Evolutionary conservation across 2,113 vertebrate species (phyloP).

Genomic region (Phalacrocorax aristotelis): DNA sequence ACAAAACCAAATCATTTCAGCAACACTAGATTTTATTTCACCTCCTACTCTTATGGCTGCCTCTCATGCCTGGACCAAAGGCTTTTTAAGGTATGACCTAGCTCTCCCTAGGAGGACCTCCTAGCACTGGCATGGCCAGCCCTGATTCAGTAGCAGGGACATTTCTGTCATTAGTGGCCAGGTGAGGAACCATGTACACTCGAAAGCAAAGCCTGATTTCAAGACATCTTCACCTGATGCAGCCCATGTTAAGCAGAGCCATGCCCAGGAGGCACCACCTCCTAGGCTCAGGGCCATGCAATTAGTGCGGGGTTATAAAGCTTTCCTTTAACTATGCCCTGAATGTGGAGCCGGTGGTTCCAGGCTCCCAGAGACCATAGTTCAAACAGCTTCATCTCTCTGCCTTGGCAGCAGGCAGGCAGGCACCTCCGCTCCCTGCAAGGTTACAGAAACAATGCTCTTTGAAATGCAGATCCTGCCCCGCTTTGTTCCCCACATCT

Average conservation of each 20-base stretch:
- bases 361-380: background rate
- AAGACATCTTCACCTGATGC: background rate
- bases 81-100: background rate
- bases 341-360: background rate
- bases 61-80: background rate
- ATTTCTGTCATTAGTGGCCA: background rate
- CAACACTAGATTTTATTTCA: background rate
- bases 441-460: background rate
- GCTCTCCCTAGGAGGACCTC: background rate
- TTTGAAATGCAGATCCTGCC: constrained; percentile 44
- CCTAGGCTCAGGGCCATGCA: background rate
- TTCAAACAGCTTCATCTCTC: background rate
- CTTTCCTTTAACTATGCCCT: background rate
- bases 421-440: background rate
- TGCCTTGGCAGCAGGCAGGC: background rate
- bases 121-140: background rate
- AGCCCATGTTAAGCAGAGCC: background rate
- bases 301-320: background rate
- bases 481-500: background rate
- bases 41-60: background rate
- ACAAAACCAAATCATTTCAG: background rate
- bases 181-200: background rate
- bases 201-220: background rate
- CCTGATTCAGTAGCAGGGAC: background rate
- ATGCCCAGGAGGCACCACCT: background rate